phyloP scores from a whole-genome alignment of 2,113 vertebrate species.

The Isichthys henryi region DNA sequence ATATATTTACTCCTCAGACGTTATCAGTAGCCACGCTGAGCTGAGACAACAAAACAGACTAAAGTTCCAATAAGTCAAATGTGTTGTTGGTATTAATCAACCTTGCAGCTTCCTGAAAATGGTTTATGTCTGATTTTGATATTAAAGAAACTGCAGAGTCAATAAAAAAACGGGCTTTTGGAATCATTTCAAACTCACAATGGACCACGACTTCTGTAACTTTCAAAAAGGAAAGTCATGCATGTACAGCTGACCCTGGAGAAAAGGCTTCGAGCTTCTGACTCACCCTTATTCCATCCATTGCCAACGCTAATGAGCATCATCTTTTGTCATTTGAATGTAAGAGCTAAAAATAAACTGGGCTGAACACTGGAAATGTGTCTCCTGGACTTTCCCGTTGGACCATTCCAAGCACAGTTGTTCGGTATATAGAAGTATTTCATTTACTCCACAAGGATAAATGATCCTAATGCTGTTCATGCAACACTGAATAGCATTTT shows the following conservation, averaged over 20 bases:
- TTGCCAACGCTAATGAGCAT: not conserved
- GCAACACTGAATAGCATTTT: not conserved
- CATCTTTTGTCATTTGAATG: not conserved
- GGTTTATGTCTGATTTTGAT: not conserved
- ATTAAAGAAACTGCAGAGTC: not conserved
- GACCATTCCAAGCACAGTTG: not conserved
- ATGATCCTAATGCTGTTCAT: not conserved
- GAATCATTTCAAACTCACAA: not conserved
- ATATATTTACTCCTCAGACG: not conserved
- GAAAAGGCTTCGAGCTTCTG: not conserved
- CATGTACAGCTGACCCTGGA: not conserved
- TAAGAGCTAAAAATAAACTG: conserved; percentile 12
- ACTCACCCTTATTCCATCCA: conserved; percentile 6
- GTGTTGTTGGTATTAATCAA: not conserved
- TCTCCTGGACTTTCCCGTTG: not conserved
- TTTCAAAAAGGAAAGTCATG: not conserved
- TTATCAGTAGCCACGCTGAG: not conserved
- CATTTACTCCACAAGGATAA: not conserved
- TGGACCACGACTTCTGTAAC: not conserved
- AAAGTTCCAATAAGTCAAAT: not conserved
- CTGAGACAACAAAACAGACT: not conserved
- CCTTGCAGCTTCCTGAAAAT: not conserved
- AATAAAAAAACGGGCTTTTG: not conserved
- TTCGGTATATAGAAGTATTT: not conserved
- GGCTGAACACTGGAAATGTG: not conserved